Base-by-base conservation (phyloP, 2,797 vertebrate genomes). In the Hirundo rustica region DNA sequence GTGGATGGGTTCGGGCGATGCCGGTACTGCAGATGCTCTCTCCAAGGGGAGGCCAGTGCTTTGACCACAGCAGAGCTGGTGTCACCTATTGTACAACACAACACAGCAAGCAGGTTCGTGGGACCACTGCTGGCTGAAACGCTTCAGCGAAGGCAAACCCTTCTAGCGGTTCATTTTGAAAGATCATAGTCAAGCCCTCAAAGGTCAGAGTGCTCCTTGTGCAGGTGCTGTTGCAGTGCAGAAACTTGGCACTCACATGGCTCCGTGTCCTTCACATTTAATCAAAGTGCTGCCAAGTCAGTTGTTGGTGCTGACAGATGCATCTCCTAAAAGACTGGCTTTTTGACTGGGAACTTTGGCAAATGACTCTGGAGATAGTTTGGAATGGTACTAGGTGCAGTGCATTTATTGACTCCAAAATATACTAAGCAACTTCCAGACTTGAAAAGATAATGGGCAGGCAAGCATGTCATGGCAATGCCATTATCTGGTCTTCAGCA, bases 51-150 rank as follows among this genome's bases (percentile, higher is more conserved):
- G 20, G 5, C 19, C 64, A 13, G 17, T 21, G 57, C 61, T 91
- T 36, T 34, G 36, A 17, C 12, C 42, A 2, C 30, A 26, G 73
- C n/a, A 40, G 44, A 66, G 5, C 55, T 4, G 19, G 25, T 21
- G 1, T 9, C 30, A 21, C 0, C 1, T 62, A 65, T 48, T 22
- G 22, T 38, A 16, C 38, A 50, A 1, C 21, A 7, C 4, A 23
- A 11, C 40, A 7, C 1, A 54, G n/a, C 7, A 5, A 29, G 32
- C 32, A 50, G 55, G 4, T 29, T 2, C 0, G 0, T 34, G 71
- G 51, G 42, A 30, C 27, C n/a, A 7, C 5, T 53, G 9, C 58
- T 42, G 50, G 25, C 40, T 47, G 48, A 70, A 85, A 16, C 27
- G 29, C 42, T 80, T 68, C 65, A 70, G 29, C 11, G 68, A 38